Conservation (phyloP, 2,888 invertebrate species). For the Dynastes maya region DNA sequence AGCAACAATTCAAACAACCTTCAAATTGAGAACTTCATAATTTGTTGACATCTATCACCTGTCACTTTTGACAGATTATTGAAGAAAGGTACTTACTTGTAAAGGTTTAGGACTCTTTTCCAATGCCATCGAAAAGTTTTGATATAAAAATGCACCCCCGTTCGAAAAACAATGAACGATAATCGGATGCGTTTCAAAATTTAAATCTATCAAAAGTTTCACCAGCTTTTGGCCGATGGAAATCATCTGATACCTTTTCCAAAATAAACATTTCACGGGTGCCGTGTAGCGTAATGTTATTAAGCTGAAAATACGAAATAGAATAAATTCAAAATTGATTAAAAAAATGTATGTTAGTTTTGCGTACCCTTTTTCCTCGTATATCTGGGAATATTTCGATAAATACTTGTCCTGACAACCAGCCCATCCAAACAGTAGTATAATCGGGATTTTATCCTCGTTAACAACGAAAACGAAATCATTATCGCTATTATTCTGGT, state of each 20-base stretch:
- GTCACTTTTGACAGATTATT: conserved; percentile 1
- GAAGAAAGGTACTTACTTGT: conserved; percentile 65
- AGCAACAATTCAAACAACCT: not conserved
- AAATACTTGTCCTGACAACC: conserved; percentile 85
- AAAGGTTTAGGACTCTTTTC: conserved; percentile 72
- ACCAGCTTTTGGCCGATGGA: conserved; percentile 78
- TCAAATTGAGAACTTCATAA: not conserved
- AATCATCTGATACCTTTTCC: conserved; percentile 76
- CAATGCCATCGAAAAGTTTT: conserved; percentile 77
- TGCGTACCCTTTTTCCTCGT: conserved; percentile 82
- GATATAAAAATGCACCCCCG: conserved; percentile 82
- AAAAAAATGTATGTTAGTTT: not conserved
- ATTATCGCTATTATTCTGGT: conserved; percentile 65
- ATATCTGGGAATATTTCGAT: conserved; percentile 85
- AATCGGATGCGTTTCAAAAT: conserved; percentile 80
- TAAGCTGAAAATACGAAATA: conserved; percentile 71
- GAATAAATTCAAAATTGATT: not conserved
- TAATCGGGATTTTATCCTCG: conserved; percentile 78
- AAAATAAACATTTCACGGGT: conserved; percentile 79
- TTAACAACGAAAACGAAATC: conserved; percentile 76
- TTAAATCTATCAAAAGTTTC: conserved; percentile 78
- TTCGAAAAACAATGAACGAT: conserved; percentile 85
- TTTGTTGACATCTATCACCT: conserved; percentile 28
- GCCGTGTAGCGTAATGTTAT: conserved; percentile 82
- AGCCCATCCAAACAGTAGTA: conserved; percentile 85